Base-by-base conservation (phyloP, 2,797 vertebrate species). In the Oreonectes daqikongensis region DNA sequence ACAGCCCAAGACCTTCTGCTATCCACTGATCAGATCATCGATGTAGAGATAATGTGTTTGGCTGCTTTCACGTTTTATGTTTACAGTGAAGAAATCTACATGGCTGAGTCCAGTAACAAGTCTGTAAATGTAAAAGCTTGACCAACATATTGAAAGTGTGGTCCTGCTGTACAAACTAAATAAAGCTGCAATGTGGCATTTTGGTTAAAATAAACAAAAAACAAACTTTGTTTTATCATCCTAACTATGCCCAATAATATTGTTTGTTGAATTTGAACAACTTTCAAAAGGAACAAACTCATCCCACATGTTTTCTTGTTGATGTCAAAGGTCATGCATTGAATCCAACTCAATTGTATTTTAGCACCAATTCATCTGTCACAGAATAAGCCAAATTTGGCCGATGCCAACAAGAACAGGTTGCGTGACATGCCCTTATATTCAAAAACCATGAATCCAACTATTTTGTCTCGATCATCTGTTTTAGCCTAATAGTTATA, bases 41-140 rank as follows among this genome's bases (percentile, higher is more conserved):
- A 65, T 76, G 75, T 80, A 48, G 52, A 78, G 71, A 78, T 80
- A 78, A 84, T 79, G 81, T 75, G 74, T 79, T 73, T 60, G 82
- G 40, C 18, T 61, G 66, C 17, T 26, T 12, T 42, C 12, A 10
- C 3, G 40, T 32, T 64, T 63, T 63, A 69, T 52, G 67, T 66
- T 50, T 52, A 1, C 44, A 50, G 18, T 35, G 18, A 4, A 15
- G 5, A 35, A 53, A 53, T 22, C 30, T 46, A 32, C 12, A 40
- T 6, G 38, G 1, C 17, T 3, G 15, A 32, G 18, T 1, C 28
- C 35, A 10, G 35, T 35, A 35, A 35, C 32, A 35, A 35, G 35
- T 35, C 35, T 35, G 35, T 52, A 52, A 22, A 52, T 8, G 14
- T 15, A 42, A 42, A 15, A 3, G 11, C 42, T 44, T 15, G 42